Evolutionary conservation across 2,797 vertebrate genomes (phyloP).

Genomic region (Glossophaga mutica): DNA sequence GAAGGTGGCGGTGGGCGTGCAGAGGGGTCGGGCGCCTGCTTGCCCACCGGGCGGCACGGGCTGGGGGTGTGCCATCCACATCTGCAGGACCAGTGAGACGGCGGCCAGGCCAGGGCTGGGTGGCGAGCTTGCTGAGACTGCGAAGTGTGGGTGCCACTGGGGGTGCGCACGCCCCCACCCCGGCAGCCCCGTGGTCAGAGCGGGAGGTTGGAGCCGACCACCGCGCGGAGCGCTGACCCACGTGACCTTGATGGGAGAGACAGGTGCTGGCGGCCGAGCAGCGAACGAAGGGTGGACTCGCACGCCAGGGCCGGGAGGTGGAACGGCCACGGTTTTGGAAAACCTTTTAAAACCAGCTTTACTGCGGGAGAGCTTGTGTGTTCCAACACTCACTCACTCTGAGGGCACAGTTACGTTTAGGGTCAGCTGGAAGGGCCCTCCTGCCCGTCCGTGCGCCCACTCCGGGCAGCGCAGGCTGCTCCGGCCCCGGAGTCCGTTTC

Average conservation of each 20-base stretch:
- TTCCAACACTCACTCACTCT: neutral
- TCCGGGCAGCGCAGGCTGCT: too few species aligned
- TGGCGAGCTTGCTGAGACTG: neutral
- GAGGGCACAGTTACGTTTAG: accelerated
- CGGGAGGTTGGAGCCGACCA: accelerated
- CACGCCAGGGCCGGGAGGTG: accelerated
- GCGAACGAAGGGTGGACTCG: neutral
- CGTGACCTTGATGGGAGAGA: too few species aligned
- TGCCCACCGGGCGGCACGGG: neutral
- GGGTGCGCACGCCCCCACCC: neutral
- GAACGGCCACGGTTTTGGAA: neutral
- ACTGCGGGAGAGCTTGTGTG: neutral
- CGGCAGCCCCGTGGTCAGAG: neutral
- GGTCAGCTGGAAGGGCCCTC: too few species aligned
- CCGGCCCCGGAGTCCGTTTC: neutral
- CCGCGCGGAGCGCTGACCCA: neutral
- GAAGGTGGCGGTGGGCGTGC: neutral
- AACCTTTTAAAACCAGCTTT: neutral
- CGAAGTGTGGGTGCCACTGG: neutral
- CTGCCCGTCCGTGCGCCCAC: too few species aligned
- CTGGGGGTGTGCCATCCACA: neutral
- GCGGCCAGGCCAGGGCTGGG: neutral
- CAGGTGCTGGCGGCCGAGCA: neutral
- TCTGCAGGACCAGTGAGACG: neutral
- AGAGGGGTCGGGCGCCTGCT: neutral